Percentiles rank a stretch among this genome's conserved stretches.
These are phyloP conservation scores for Brienomyrus longianalis DNA, from an alignment of 2,113 vertebrate species.

Conservation along the genomic window DNA sequence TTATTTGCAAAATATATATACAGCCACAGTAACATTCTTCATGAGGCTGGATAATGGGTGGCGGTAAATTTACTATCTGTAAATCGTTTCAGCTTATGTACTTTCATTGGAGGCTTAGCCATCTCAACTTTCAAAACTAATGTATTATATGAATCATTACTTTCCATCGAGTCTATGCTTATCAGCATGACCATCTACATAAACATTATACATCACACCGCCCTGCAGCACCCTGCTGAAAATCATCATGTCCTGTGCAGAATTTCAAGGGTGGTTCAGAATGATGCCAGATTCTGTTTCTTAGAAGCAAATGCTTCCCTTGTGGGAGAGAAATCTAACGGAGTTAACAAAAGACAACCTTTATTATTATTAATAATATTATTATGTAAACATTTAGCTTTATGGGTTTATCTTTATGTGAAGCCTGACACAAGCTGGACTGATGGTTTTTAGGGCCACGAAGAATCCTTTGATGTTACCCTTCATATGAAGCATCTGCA, in stretches of 20 bases:
- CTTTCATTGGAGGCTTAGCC: not conserved
- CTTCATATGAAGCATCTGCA: not conserved
- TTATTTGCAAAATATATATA: not conserved
- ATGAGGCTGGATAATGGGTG: not conserved
- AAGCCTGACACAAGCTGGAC: not conserved
- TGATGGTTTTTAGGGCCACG: not conserved
- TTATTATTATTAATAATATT: not conserved
- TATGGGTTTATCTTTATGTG: not conserved
- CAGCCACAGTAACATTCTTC: not conserved
- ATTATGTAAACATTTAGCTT: not conserved
- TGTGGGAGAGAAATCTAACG: not conserved
- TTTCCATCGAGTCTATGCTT: not conserved
- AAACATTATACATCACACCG: not conserved
- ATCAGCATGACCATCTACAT: not conserved
- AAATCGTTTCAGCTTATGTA: not conserved
- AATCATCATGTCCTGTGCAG: not conserved
- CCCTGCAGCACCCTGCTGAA: not conserved
- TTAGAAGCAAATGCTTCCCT: not conserved
- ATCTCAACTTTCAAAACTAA: not conserved
- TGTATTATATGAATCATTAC: not conserved
- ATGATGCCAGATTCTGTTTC: not conserved
- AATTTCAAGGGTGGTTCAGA: not conserved
- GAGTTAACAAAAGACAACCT: not conserved
- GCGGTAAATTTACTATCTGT: not conserved
- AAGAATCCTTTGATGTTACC: not conserved